Conservation (phyloP, 2,797 vertebrate genomes). For the Spinibarbus caldwelli region DNA sequence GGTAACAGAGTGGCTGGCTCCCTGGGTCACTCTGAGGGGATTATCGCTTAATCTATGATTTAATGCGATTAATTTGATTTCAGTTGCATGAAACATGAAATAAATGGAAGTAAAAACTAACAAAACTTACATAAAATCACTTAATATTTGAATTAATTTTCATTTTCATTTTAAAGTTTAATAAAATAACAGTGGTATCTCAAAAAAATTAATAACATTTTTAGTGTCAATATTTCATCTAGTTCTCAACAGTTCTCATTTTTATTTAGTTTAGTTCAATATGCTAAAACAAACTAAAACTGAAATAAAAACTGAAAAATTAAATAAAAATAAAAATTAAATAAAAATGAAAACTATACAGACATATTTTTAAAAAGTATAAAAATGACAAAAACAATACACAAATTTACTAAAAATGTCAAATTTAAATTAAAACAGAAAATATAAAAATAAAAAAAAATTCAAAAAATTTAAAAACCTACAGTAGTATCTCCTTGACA, state of each 20-base stretch:
- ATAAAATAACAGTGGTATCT: not conserved
- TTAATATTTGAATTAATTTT: not conserved
- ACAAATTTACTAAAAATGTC: not conserved
- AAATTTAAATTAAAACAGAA: not conserved
- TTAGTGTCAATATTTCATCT: not conserved
- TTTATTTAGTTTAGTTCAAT: not conserved
- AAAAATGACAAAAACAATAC: not conserved
- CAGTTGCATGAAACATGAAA: not conserved
- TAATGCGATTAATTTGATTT: constrained; percentile 70
- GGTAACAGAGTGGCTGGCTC: constrained; percentile 15
- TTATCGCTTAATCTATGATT: constrained; percentile 70
- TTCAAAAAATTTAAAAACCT: not conserved
- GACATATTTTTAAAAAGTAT: not conserved
- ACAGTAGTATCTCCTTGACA: too few relatives aligned
- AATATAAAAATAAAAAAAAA: not conserved
- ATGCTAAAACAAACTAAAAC: not conserved
- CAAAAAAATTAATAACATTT: not conserved
- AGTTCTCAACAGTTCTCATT: not conserved
- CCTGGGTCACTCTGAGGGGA: constrained; percentile 62
- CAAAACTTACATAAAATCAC: fast-evolving
- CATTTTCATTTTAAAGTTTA: too few relatives aligned
- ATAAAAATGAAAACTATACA: not conserved
- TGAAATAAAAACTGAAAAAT: not conserved
- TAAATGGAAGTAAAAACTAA: not conserved
- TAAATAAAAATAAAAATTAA: too few relatives aligned